Base-by-base conservation (phyloP, 2,888 invertebrate species). In the Anoncus sp. region DNA sequence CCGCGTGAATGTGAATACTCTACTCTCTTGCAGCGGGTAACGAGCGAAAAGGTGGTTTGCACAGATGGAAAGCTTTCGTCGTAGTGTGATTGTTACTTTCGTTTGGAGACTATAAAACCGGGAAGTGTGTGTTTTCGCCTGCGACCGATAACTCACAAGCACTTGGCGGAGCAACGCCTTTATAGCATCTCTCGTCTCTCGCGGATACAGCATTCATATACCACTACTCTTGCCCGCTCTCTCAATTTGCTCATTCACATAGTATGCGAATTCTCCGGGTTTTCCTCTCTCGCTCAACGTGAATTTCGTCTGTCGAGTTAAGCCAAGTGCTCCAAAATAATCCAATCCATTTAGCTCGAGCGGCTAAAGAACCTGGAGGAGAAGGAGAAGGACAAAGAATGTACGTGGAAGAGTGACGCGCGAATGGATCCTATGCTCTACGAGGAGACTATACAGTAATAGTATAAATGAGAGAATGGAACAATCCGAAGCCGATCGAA, bases 331-430 rank as follows among this genome's bases (percentile, higher is more conserved):
- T 81, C 83, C 81, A 75, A 83, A 83, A 85, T 82, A 84, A 85
- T 85, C 83, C 82, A 86, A 84, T 86, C 85, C 84, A 84, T 83
- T 84, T 83, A 82, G 77, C 66, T 75, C 63, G 76, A 75, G 70
- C 79, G 73, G 80, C 78, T 79, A 77, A 55, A 69, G 65, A 60
- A 27, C 31, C 55, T 24, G 35, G 27, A 75, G 75, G 71, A 75
- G 67, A 74, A 73, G 20, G 38, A 45, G 49, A 51, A 22, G 38
- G 24, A 65, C 38, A 27, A 72, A 65, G 63, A 69, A 63, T 53
- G 38, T 38, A 60, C 60, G 69, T 12, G 59, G 53, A 55, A 31
- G 49, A 65, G 57, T 65, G 74, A 66, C 65, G 65, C 70, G 69
- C 60, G 65, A 40, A 45, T 60, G 49, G 69, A 62, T 70, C 20